Conservation (phyloP, 2,113 vertebrate species). For the Suricata suricatta region DNA sequence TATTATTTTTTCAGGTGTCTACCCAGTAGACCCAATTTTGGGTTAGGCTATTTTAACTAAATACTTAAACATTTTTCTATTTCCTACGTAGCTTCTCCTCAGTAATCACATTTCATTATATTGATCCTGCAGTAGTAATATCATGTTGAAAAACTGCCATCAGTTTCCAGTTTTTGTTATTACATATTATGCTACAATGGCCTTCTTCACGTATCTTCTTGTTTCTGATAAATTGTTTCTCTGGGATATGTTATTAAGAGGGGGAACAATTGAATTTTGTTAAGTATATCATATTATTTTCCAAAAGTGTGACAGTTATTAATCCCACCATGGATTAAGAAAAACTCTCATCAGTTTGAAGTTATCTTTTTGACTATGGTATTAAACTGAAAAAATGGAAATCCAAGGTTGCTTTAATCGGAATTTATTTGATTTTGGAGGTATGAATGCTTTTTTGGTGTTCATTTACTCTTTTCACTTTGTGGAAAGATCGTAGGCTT, state of each 20-base stretch:
- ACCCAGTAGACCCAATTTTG: background rate
- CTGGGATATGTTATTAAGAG: background rate
- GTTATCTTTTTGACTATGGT: background rate
- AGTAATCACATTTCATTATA: background rate
- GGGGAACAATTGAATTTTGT: background rate
- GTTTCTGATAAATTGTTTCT: background rate
- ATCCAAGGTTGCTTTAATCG: background rate
- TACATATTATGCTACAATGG: background rate
- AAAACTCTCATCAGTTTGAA: slow-evolving; percentile 10
- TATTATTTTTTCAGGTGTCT: slow-evolving; percentile 11
- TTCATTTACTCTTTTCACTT: slow-evolving; percentile 39
- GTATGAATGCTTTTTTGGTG: background rate
- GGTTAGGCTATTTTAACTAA: background rate
- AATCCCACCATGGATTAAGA: background rate
- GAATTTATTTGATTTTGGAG: background rate
- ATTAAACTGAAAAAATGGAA: background rate
- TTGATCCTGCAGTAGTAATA: background rate
- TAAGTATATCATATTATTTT: background rate
- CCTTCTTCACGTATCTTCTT: background rate
- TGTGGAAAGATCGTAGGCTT: background rate
- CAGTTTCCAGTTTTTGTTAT: slow-evolving; percentile 6
- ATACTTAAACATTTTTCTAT: slow-evolving; percentile 18
- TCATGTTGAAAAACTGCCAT: background rate
- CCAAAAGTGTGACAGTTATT: background rate
- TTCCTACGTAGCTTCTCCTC: slow-evolving; percentile 12